Percentiles rank a stretch among this genome's conserved stretches.
Conservation (phyloP, 2,797 vertebrate species). For the Leptodactylus fallax region DNA sequence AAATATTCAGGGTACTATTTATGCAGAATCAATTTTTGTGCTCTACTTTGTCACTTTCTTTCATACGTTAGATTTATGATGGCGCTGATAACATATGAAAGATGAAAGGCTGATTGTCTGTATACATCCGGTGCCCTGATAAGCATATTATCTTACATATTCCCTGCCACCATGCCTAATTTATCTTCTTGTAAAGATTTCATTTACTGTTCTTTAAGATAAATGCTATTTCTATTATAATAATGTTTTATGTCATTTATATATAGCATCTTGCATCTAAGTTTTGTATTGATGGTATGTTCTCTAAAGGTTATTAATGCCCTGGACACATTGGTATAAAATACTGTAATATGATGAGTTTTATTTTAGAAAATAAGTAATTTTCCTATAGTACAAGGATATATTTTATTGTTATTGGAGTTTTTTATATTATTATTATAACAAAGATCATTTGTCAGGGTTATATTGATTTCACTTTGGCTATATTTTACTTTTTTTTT, state of each 20-base stretch:
- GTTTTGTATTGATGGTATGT: neutral
- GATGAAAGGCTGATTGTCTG: conserved; percentile 48
- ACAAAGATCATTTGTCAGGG: no score
- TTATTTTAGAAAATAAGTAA: neutral
- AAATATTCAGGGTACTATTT: neutral
- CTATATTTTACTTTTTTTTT: no score
- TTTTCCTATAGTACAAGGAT: neutral
- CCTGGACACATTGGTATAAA: neutral
- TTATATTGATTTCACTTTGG: neutral
- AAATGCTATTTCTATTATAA: conserved; percentile 42
- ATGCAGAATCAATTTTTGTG: conserved; percentile 11
- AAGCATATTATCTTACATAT: conserved; percentile 29
- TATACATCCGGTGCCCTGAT: conserved; percentile 34
- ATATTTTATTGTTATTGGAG: neutral
- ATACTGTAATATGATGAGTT: neutral
- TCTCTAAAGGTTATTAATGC: neutral
- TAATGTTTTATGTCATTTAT: conserved; percentile 1
- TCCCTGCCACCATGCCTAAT: conserved; percentile 15
- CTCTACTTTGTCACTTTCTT: conserved; percentile 24
- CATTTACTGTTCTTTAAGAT: conserved; percentile 31
- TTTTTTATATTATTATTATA: neutral
- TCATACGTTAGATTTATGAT: conserved; percentile 1
- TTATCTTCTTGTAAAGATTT: conserved; percentile 39
- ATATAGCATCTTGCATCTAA: neutral
- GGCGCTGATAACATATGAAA: conserved; percentile 32